These are phyloP conservation scores for Axinella damicornis DNA, from an alignment of 37 sponge, comb jelly and placozoan genomes.

Conservation along the genomic window DNA sequence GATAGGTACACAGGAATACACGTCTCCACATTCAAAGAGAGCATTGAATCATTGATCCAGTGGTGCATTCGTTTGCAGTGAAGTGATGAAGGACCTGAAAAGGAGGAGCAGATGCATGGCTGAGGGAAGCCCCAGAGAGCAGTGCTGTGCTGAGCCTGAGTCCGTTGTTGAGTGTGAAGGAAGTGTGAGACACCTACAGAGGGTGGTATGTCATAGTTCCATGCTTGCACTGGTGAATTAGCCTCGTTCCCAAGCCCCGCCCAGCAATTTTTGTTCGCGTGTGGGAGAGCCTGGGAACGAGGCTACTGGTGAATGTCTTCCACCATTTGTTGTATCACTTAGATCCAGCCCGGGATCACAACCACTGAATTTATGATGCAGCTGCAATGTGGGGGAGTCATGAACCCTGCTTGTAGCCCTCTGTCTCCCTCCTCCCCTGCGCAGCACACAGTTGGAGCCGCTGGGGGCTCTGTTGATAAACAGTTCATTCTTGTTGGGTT, in stretches of 20 bases:
- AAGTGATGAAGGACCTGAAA: slow-evolving; percentile 23
- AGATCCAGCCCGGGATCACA: slow-evolving; percentile 9
- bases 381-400: not conserved
- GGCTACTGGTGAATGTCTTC: too few relatives aligned
- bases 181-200: slow-evolving; percentile 24
- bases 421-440: not conserved
- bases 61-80: not conserved
- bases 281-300: too few relatives aligned
- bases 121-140: not conserved
- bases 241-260: too few relatives aligned
- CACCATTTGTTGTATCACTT: not conserved
- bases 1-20: slow-evolving; percentile 75
- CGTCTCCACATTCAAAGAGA: too few relatives aligned
- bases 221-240: too few relatives aligned
- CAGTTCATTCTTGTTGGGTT: slow-evolving; percentile 64
- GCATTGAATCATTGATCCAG: too few relatives aligned
- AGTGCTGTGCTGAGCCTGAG: not conserved
- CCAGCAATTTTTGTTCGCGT: too few relatives aligned
- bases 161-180: not conserved
- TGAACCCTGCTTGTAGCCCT: too few relatives aligned
- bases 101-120: not conserved
- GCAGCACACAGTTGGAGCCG: not conserved
- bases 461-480: too few relatives aligned
- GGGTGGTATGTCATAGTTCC: not conserved
- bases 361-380: not conserved